These are phyloP conservation scores for Caenorhabditis afra DNA, from an alignment of 2,888 invertebrate genomes.

Conservation along the genomic window DNA sequence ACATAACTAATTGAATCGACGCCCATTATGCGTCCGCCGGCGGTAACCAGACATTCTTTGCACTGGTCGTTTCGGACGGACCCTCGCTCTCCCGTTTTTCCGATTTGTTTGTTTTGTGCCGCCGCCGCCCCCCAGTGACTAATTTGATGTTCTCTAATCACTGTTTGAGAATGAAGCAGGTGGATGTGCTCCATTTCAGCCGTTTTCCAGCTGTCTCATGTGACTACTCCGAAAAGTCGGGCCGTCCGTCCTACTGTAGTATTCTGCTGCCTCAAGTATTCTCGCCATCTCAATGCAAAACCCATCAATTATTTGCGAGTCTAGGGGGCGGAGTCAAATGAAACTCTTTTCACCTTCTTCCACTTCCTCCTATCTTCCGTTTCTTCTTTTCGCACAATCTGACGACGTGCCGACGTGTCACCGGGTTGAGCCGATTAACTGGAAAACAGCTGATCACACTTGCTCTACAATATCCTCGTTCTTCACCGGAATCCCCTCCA, in stretches of 20 bases:
- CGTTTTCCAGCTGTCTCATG: constrained; percentile 16
- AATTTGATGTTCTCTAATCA: constrained; percentile 44
- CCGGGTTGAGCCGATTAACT: neutral
- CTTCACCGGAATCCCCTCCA: neutral
- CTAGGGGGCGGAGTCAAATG: constrained; percentile 43
- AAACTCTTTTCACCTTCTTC: constrained; percentile 13
- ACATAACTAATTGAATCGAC: constrained; percentile 42
- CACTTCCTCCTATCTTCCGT: constrained; percentile 28
- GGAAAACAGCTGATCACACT: neutral
- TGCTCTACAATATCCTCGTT: neutral
- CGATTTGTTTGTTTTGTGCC: constrained; percentile 18
- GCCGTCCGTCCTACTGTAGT: constrained; percentile 14
- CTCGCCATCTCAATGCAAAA: constrained; percentile 34
- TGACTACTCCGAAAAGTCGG: constrained; percentile 12
- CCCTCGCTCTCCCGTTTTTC: constrained; percentile 24
- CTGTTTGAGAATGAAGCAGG: constrained; percentile 21
- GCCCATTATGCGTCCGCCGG: constrained; percentile 14
- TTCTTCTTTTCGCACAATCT: constrained; percentile 3
- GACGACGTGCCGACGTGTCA: neutral
- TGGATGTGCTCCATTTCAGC: constrained; percentile 19
- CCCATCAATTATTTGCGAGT: constrained; percentile 37
- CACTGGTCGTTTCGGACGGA: constrained; percentile 3
- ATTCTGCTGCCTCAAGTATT: constrained; percentile 22
- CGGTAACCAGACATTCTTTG: constrained; percentile 33
- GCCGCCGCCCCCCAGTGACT: constrained; percentile 7